These are phyloP conservation scores for Pogonomyrmex californicus DNA, from an alignment of 1,140 invertebrate genomes.

Conservation along the genomic window DNA sequence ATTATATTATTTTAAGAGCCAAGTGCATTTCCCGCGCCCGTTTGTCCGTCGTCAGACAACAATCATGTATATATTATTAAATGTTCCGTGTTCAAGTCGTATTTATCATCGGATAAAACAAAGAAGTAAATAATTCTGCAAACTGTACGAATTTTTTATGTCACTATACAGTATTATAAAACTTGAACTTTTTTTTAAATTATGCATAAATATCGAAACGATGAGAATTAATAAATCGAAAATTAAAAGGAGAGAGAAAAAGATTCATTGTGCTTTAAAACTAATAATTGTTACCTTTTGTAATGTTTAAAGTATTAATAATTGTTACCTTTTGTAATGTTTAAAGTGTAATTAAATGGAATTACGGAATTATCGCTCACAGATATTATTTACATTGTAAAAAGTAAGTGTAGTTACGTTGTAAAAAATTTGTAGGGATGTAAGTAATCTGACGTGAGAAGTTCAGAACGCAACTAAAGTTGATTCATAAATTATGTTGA, in stretches of 20 bases:
- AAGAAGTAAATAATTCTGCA: slow-evolving; percentile 25
- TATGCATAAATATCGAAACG: not conserved
- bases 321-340: not conserved
- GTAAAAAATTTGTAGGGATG: too few species aligned
- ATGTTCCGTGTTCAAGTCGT: slow-evolving; percentile 28
- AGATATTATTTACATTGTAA: not conserved
- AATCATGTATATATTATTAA: slow-evolving; percentile 47
- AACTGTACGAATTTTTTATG: slow-evolving; percentile 7
- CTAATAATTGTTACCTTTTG: not conserved
- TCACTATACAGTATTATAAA: not conserved
- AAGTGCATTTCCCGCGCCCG: not conserved
- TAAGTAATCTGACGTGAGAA: not conserved
- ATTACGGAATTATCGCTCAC: not conserved
- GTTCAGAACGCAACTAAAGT: not conserved
- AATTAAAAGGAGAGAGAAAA: not conserved
- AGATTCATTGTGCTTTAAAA: not conserved
- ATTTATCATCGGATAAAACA: slow-evolving; percentile 48
- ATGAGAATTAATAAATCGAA: slow-evolving; percentile 1
- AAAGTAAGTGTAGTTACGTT: not conserved
- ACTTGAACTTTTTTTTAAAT: not conserved
- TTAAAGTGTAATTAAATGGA: not conserved
- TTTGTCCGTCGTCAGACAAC: slow-evolving; percentile 21
- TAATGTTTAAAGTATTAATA: slow-evolving; percentile 15
- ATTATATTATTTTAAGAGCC: slow-evolving; percentile 49
- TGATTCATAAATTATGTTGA: not conserved